phyloP scores from a whole-genome alignment of 2,888 invertebrate genomes.

The Diarsia mendica region DNA sequence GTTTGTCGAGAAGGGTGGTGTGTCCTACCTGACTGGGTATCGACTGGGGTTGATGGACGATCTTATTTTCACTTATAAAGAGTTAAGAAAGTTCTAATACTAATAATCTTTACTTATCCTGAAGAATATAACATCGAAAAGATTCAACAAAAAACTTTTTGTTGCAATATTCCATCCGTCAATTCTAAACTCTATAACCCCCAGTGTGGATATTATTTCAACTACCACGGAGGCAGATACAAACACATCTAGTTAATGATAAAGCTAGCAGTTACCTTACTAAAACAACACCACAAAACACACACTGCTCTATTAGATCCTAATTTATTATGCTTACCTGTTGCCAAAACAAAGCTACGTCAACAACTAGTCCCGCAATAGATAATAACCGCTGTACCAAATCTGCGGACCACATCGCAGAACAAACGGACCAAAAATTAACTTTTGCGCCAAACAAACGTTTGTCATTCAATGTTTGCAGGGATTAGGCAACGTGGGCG shows the following conservation, averaged over 20 bases:
- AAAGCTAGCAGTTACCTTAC: conserved; percentile 17
- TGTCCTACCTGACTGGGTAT: conserved; percentile 22
- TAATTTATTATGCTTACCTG: conserved; percentile 46
- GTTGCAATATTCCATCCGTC: not conserved
- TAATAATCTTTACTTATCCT: not conserved
- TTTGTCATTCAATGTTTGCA: conserved; percentile 62
- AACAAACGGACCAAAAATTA: conserved; percentile 57
- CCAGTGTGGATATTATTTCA: not conserved
- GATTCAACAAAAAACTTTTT: not conserved
- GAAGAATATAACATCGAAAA: not conserved
- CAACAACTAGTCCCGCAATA: conserved; percentile 23
- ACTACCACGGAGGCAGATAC: too few relatives aligned
- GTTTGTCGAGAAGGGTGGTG: conserved; percentile 6
- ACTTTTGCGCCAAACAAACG: conserved; percentile 60
- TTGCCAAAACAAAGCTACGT: conserved; percentile 35
- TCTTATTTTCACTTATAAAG: not conserved
- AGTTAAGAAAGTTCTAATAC: not conserved
- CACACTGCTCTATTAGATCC: conserved; percentile 22
- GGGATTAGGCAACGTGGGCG: conserved; percentile 54
- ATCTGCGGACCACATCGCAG: conserved; percentile 30
- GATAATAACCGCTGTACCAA: conserved; percentile 27
- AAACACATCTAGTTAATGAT: not conserved
- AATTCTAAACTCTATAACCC: not conserved
- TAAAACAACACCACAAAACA: conserved; percentile 35
- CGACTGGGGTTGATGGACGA: not conserved